These are phyloP conservation scores for Lophura nycthemera DNA, from an alignment of 2,113 vertebrate species.

Conservation along the genomic window DNA sequence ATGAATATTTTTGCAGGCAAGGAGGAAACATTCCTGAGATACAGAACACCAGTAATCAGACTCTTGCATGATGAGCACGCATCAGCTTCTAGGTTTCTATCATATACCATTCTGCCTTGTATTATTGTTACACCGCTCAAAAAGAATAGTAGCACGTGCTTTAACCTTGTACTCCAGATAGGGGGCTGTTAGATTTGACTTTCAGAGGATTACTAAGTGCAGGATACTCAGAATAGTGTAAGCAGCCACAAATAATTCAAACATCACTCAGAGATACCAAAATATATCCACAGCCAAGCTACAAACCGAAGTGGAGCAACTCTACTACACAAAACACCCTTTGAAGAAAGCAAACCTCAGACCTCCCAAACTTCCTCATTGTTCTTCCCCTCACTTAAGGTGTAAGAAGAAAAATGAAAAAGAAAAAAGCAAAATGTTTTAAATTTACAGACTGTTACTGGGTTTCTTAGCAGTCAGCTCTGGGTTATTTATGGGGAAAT, in stretches of 20 bases:
- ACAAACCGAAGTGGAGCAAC: not conserved
- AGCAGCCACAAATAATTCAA: not conserved
- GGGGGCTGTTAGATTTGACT: not conserved
- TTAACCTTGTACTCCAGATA: not conserved
- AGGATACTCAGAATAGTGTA: not conserved
- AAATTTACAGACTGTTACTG: not conserved
- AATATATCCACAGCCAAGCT: constrained; percentile 4
- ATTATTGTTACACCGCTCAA: not conserved
- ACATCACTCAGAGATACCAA: not conserved
- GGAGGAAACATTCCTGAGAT: not conserved
- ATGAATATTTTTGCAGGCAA: not conserved
- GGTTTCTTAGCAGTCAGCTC: not conserved
- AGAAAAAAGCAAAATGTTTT: not conserved
- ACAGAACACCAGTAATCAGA: not conserved
- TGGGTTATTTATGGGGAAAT: not conserved
- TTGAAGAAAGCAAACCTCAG: not conserved
- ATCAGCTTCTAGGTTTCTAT: not conserved
- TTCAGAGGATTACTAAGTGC: not conserved
- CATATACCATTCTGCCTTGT: not conserved
- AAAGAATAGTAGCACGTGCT: not conserved
- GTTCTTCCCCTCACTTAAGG: not conserved
- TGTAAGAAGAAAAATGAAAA: not conserved
- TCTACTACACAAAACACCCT: not conserved
- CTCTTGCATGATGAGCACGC: not conserved
- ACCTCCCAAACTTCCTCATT: not conserved